phyloP scores from a whole-genome alignment of 2,888 invertebrate genomes.

The Ischnus inquisitorius region DNA sequence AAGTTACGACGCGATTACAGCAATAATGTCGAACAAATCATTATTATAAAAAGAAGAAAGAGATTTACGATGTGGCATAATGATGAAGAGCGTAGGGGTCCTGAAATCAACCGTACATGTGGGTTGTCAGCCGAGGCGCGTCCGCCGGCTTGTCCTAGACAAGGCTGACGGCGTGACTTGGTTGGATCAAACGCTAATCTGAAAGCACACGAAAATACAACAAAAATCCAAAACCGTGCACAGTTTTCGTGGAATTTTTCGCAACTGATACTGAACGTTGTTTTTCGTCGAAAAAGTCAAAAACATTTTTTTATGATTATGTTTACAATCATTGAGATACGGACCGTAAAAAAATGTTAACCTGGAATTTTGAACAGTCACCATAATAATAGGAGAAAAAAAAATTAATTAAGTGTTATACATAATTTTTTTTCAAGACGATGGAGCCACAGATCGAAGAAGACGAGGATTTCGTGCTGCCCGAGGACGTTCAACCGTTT shows the following conservation, averaged over 20 bases:
- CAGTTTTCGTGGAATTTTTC: neutral
- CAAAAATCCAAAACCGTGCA: neutral
- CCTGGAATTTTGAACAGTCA: no score
- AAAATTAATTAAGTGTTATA: neutral
- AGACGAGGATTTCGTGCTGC: slow-evolving; percentile 96
- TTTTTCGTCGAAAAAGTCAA: neutral
- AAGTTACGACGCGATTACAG: no score
- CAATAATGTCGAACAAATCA: no score
- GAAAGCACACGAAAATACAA: slow-evolving; percentile 59
- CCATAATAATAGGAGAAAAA: neutral
- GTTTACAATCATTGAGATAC: neutral
- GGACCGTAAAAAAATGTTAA: neutral
- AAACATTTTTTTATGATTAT: no score
- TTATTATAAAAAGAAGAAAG: neutral
- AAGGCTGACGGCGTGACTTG: slow-evolving; percentile 73
- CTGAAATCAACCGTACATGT: slow-evolving; percentile 84
- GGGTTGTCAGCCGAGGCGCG: slow-evolving; percentile 79
- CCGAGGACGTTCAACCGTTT: slow-evolving; percentile 96
- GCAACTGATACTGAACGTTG: no score
- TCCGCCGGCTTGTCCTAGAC: slow-evolving; percentile 78
- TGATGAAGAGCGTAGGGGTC: slow-evolving; percentile 86
- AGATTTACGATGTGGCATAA: slow-evolving; percentile 39
- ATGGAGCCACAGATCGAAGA: slow-evolving; percentile 96
- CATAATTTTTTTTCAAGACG: slow-evolving; percentile 84
- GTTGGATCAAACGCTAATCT: slow-evolving; percentile 81